A percentile compares a stretch with the other conserved stretches of the same genome.
Evolutionary conservation across 2,797 vertebrate species (phyloP).

Genomic region (Distichodus sexfasciatus): DNA sequence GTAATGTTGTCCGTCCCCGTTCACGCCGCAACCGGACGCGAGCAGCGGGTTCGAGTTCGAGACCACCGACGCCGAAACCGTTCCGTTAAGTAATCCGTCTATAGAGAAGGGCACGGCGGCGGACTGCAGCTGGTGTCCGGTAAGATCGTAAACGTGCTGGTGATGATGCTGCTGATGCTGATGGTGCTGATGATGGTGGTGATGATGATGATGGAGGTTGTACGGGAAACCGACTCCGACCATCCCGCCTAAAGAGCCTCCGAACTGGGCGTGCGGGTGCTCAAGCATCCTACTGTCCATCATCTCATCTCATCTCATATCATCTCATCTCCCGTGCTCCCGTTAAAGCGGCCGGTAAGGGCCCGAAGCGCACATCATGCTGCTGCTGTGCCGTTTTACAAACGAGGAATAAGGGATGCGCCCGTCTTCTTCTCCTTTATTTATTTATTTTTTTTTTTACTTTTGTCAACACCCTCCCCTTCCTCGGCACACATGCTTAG

Average conservation of each 20-base stretch:
- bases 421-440: slow-evolving; percentile 61
- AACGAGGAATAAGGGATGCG: slow-evolving; percentile 55
- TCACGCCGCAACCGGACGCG: slow-evolving; percentile 79
- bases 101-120: slow-evolving; percentile 91
- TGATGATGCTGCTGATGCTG: slow-evolving; percentile 88
- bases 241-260: slow-evolving; percentile 87
- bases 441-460: slow-evolving; percentile 51
- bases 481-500: slow-evolving; percentile 69
- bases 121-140: slow-evolving; percentile 90
- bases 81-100: slow-evolving; percentile 95
- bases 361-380: slow-evolving; percentile 18
- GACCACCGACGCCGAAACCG: slow-evolving; percentile 90
- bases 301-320: slow-evolving; percentile 71
- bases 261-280: slow-evolving; percentile 96
- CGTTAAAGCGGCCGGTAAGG: slow-evolving; percentile 15
- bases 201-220: slow-evolving; percentile 86
- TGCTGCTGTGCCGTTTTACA: slow-evolving; percentile 37
- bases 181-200: slow-evolving; percentile 87
- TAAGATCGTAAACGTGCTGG: slow-evolving; percentile 91
- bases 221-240: slow-evolving; percentile 97
- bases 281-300: slow-evolving; percentile 98
- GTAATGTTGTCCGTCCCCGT: slow-evolving; percentile 83
- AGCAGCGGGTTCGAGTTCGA: slow-evolving; percentile 81
- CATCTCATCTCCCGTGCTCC: neutral
- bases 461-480: slow-evolving; percentile 80